Conservation (phyloP, 1,140 invertebrate genomes). For the Sweltsa coloradensis region DNA sequence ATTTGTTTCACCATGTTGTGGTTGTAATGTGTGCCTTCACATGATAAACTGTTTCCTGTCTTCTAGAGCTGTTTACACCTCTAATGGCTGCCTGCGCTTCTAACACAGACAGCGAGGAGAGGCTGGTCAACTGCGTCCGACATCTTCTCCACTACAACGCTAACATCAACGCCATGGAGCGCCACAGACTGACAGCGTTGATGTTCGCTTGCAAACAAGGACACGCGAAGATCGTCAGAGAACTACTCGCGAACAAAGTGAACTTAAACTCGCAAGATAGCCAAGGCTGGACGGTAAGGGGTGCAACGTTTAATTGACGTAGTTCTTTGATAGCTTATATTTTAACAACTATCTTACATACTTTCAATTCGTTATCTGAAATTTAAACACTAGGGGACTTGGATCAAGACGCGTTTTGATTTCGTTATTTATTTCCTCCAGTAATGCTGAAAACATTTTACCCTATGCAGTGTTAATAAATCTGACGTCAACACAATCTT, state of each 20-base stretch:
- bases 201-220: slow-evolving; percentile 54
- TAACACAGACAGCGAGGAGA: slow-evolving; percentile 21
- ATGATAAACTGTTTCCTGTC: not conserved
- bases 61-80: slow-evolving; percentile 33
- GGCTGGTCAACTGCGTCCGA: slow-evolving; percentile 30
- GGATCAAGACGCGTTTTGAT: no score
- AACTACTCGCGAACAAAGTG: slow-evolving; percentile 37
- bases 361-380: no score
- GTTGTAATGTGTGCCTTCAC: not conserved
- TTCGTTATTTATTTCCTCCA: no score
- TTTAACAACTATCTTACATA: no score
- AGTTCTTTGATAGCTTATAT: no score
- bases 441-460: no score
- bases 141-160: slow-evolving; percentile 31
- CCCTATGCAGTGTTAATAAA: no score
- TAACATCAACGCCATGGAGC: slow-evolving; percentile 31
- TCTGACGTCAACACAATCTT: no score
- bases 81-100: slow-evolving; percentile 39
- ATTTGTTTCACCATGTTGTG: not conserved
- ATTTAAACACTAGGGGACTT: no score
- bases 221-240: slow-evolving; percentile 36
- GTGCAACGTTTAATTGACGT: no score
- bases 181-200: slow-evolving; percentile 39
- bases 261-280: slow-evolving; percentile 39
- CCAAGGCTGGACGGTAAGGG: slow-evolving; percentile 22